These are phyloP conservation scores for Himalopsyche tibetana DNA, from an alignment of 2,888 invertebrate species.

Conservation along the genomic window DNA sequence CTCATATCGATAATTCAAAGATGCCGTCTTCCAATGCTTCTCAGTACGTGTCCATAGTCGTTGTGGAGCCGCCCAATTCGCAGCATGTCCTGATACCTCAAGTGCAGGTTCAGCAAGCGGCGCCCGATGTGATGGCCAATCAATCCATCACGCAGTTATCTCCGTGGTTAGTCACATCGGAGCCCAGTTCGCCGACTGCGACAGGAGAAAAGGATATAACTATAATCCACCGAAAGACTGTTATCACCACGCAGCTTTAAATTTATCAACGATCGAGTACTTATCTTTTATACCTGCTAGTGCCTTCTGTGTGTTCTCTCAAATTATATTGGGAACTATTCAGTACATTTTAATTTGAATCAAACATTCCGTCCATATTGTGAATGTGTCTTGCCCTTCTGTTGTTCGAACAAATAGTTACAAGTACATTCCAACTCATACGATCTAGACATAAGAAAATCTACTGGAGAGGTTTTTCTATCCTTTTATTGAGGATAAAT, in stretches of 20 bases:
- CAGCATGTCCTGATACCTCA: constrained; percentile 67
- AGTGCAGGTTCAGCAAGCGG: constrained; percentile 74
- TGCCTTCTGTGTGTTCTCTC: constrained; percentile 18
- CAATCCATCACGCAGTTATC: constrained; percentile 83
- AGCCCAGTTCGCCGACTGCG: constrained; percentile 81
- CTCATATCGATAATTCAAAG: constrained; percentile 68
- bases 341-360: not conserved
- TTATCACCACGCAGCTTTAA: constrained; percentile 89
- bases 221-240: constrained; percentile 88
- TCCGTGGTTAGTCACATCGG: constrained; percentile 89
- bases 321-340: not conserved
- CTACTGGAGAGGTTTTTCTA: not conserved
- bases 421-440: not conserved
- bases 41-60: constrained; percentile 76
- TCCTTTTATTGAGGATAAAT: constrained; percentile 25
- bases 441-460: constrained; percentile 6
- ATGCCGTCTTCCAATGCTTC: constrained; percentile 72
- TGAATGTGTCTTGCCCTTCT: constrained; percentile 32
- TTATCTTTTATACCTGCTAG: not conserved
- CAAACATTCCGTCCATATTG: constrained; percentile 39
- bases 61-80: constrained; percentile 73
- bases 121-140: constrained; percentile 76
- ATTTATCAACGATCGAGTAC: not conserved
- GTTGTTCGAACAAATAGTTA: not conserved
- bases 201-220: constrained; percentile 81